Percentiles rank a stretch among this genome's conserved stretches.
Evolutionary conservation across 1,140 invertebrate species (phyloP).

Genomic region (Brachionus paranguensis): DNA sequence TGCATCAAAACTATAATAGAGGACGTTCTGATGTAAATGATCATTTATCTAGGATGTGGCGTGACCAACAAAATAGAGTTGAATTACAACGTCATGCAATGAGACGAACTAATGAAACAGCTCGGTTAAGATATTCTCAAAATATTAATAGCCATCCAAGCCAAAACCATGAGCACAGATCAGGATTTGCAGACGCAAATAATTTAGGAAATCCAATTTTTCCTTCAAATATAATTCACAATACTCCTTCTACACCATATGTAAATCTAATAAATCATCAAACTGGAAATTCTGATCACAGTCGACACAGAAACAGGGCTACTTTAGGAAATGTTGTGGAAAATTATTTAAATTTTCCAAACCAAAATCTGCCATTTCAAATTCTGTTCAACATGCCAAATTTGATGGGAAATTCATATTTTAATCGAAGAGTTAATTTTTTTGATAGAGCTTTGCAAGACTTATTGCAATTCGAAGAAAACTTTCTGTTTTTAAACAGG

Average conservation of each 20-base stretch:
- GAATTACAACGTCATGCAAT: neutral
- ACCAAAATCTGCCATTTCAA: neutral
- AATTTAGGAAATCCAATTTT: neutral
- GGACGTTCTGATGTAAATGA: neutral
- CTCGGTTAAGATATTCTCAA: neutral
- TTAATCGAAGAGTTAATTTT: neutral
- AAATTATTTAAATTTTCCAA: neutral
- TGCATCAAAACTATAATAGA: neutral
- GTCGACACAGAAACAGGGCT: neutral
- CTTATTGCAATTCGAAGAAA: conserved; percentile 17
- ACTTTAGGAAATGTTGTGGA: neutral
- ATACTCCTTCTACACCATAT: neutral
- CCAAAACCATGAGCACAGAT: neutral
- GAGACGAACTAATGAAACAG: neutral
- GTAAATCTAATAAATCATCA: neutral
- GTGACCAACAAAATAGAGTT: conserved; percentile 12
- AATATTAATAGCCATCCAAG: neutral
- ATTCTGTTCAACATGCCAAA: neutral
- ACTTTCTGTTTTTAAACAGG: neutral
- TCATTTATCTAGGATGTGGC: neutral
- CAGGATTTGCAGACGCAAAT: neutral
- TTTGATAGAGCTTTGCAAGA: conserved; percentile 15
- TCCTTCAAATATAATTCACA: neutral
- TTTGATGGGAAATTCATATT: neutral
- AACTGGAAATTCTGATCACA: neutral